phyloP scores from a whole-genome alignment of 2,113 vertebrate species.

The Muntiacus reevesi region DNA sequence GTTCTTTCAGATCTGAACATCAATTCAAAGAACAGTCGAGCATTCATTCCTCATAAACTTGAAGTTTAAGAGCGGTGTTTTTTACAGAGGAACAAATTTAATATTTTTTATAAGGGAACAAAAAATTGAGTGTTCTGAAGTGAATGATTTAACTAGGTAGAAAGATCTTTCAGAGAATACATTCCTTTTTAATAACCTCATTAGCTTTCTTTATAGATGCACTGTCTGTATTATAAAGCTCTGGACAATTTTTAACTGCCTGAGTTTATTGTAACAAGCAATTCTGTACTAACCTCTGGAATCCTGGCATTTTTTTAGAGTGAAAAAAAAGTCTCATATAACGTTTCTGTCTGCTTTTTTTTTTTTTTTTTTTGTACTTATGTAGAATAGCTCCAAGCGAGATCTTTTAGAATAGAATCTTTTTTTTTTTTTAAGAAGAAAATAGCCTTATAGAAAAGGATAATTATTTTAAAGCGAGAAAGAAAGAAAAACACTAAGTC shows the following conservation, averaged over 20 bases:
- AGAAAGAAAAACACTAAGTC: background rate
- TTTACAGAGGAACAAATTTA: background rate
- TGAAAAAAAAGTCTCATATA: background rate
- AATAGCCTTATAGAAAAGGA: background rate
- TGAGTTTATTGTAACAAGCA: conserved; percentile 21
- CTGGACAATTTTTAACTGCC: conserved; percentile 12
- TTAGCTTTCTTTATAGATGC: conserved; percentile 21
- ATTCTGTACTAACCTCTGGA: background rate
- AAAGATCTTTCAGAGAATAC: conserved; percentile 14
- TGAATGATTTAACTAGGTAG: conserved; percentile 14
- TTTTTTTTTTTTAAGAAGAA: background rate
- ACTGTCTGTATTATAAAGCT: background rate
- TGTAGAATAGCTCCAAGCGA: background rate
- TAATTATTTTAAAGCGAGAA: background rate
- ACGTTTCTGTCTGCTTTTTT: background rate
- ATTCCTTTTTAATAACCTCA: conserved; percentile 14
- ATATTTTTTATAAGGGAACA: conserved; percentile 28
- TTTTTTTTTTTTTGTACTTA: background rate
- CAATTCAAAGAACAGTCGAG: background rate
- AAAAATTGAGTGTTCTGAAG: conserved; percentile 1
- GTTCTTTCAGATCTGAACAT: background rate
- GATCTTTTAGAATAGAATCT: conserved; percentile 3
- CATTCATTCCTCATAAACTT: background rate
- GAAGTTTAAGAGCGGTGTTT: background rate
- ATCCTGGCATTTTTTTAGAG: conserved; percentile 35